Evolutionary conservation across 2,797 vertebrate genomes (phyloP).

Genomic region (Myioborus melanocephalus): DNA sequence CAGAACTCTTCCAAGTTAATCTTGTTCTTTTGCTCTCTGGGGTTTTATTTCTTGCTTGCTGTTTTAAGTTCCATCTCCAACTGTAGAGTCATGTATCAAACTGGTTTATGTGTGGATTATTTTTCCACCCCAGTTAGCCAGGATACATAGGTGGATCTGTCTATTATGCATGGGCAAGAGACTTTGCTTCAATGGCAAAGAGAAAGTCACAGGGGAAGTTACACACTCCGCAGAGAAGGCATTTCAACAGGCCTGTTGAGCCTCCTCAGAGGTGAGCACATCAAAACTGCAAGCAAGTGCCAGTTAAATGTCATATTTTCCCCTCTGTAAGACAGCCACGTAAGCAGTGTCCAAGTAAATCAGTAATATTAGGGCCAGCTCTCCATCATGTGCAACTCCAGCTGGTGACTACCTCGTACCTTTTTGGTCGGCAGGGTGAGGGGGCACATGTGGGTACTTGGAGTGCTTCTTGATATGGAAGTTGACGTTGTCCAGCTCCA

Average conservation of each 20-base stretch:
- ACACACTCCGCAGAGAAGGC: slow-evolving; percentile 66
- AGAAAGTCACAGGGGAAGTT: slow-evolving; percentile 73
- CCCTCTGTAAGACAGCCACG: slow-evolving; percentile 38
- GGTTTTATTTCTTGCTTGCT: neutral
- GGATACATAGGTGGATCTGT: neutral
- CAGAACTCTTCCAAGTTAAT: neutral
- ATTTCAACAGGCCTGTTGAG: slow-evolving; percentile 24
- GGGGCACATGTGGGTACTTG: slow-evolving; percentile 95
- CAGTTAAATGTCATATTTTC: slow-evolving; percentile 21
- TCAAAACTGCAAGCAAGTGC: slow-evolving; percentile 21
- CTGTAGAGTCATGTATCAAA: neutral
- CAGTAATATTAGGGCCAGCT: slow-evolving; percentile 16
- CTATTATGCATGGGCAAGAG: slow-evolving; percentile 17
- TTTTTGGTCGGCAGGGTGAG: slow-evolving; percentile 91
- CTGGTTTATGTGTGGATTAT: neutral
- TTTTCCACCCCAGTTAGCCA: neutral
- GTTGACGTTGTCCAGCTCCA: slow-evolving; percentile 99
- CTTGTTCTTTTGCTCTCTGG: neutral
- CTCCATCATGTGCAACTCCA: slow-evolving; percentile 69
- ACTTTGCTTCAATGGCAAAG: slow-evolving; percentile 55
- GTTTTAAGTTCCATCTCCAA: slow-evolving; percentile 10
- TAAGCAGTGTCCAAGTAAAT: slow-evolving; percentile 25
- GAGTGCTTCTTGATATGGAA: slow-evolving; percentile 99
- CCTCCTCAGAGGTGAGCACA: slow-evolving; percentile 48
- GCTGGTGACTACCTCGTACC: slow-evolving; percentile 81